phyloP scores from a whole-genome alignment of 2,797 vertebrate genomes.

The Epinephelus malabaricus region DNA sequence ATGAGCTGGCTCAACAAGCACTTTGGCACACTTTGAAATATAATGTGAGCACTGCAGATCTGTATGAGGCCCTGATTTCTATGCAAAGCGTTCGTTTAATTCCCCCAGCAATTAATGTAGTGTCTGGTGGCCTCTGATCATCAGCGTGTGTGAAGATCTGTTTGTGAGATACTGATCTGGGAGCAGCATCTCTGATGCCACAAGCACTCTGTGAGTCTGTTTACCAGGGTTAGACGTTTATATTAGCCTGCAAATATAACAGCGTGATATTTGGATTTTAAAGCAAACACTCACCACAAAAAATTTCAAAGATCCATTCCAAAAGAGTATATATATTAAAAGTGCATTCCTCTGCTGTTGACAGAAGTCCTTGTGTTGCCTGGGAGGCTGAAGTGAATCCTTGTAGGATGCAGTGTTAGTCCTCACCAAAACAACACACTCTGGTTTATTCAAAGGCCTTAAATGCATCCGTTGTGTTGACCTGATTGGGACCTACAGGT shows the following conservation, averaged over 20 bases:
- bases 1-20: slow-evolving; percentile 10
- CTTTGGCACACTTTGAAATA: slow-evolving; percentile 22
- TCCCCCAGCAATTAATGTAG: slow-evolving; percentile 3
- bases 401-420: not conserved
- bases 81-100: slow-evolving; percentile 21
- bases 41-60: slow-evolving; percentile 11
- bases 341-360: not conserved
- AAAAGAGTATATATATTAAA: not conserved
- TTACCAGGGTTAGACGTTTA: not conserved
- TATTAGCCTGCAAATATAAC: not conserved
- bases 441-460: not conserved
- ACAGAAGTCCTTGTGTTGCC: not conserved
- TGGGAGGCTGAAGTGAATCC: not conserved
- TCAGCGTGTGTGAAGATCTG: not conserved
- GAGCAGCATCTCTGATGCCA: not conserved
- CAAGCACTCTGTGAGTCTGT: not conserved
- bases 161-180: not conserved
- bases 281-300: not conserved
- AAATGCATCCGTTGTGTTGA: too few species aligned
- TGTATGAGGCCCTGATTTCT: slow-evolving; percentile 1
- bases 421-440: too few species aligned
- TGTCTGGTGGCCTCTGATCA: slow-evolving; percentile 1
- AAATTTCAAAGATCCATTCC: not conserved
- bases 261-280: not conserved
- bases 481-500: too few species aligned